Conservation (phyloP, 2,797 vertebrate genomes). For the Poliocrania exsul region DNA sequence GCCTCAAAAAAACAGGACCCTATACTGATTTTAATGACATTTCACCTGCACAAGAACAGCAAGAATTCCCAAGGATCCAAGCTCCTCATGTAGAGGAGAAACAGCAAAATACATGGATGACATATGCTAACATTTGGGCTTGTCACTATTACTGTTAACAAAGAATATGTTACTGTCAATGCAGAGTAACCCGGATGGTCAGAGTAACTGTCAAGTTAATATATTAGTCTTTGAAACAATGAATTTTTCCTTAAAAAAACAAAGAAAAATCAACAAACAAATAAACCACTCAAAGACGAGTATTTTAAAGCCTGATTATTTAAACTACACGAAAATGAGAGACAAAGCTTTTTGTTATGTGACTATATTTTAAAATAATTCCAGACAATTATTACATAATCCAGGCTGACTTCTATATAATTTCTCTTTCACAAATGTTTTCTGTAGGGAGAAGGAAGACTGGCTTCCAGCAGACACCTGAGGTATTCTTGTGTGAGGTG, state of each 20-base stretch:
- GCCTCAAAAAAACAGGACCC: background rate
- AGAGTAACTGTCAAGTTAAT: background rate
- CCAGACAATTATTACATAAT: background rate
- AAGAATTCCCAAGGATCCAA: background rate
- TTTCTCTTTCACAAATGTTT: background rate
- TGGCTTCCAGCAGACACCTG: background rate
- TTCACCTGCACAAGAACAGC: background rate
- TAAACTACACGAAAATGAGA: background rate
- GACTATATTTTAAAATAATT: background rate
- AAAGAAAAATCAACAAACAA: background rate
- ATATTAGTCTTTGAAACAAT: background rate
- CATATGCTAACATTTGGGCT: background rate
- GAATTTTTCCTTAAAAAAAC: background rate
- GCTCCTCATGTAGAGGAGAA: background rate
- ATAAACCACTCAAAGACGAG: background rate
- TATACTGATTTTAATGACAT: background rate
- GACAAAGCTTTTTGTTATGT: background rate
- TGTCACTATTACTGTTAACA: background rate
- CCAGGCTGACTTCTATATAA: background rate
- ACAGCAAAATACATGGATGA: background rate
- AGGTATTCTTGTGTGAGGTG: background rate
- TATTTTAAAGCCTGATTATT: conserved; percentile 4
- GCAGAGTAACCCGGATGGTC: background rate
- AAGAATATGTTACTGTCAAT: background rate
- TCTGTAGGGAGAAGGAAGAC: background rate